phyloP scores from a whole-genome alignment of 2,797 vertebrate species.

The Gadopsis marmoratus region DNA sequence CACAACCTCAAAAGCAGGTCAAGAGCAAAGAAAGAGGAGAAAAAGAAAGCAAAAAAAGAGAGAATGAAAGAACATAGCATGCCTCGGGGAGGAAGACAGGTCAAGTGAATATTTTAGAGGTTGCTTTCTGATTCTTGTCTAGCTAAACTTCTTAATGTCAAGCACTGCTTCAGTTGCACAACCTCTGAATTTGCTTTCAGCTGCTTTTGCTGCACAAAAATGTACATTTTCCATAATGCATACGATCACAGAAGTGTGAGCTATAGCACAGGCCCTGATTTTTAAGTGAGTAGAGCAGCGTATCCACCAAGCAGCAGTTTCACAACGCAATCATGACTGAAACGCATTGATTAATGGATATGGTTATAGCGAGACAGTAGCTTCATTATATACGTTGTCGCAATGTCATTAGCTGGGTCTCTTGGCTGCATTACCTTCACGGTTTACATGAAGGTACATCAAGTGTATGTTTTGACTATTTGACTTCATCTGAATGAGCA shows the following conservation, averaged over 20 bases:
- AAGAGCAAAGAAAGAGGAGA: conserved; percentile 26
- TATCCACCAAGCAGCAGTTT: background rate
- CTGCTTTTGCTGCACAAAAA: conserved; percentile 15
- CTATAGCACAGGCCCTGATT: background rate
- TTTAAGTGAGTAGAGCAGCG: background rate
- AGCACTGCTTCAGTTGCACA: conserved; percentile 14
- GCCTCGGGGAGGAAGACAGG: conserved; percentile 34
- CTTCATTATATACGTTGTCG: background rate
- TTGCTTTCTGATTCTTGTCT: conserved; percentile 38
- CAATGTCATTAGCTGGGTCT: background rate
- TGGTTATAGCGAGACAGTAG: conserved; percentile 4
- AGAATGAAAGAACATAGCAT: background rate
- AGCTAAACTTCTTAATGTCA: conserved; percentile 32
- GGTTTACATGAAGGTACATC: background rate
- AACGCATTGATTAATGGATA: conserved; percentile 6
- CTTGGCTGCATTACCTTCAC: background rate
- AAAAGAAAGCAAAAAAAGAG: conserved; percentile 15
- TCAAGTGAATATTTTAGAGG: conserved; percentile 57
- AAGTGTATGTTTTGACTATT: no score
- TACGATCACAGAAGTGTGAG: background rate
- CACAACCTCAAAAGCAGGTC: conserved; percentile 32
- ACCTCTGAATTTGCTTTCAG: background rate
- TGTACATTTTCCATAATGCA: background rate
- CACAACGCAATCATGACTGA: conserved; percentile 4
- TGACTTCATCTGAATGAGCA: no score